Evolutionary conservation across 1,140 invertebrate genomes (phyloP), one percentile per base, ranked within the genome.

Genomic region (Harpegnathos saltator): DNA sequence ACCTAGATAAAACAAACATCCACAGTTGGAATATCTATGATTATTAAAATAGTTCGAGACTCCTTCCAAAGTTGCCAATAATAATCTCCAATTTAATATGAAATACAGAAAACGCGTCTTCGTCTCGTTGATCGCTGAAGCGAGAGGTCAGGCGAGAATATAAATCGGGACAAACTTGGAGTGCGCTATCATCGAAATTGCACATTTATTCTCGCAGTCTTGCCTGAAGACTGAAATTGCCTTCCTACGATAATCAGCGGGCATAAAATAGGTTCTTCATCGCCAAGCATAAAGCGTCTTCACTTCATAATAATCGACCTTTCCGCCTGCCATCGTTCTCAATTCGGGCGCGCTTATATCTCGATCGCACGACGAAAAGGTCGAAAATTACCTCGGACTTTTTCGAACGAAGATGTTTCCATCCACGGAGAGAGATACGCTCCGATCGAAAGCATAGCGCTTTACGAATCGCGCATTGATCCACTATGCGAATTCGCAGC

Each of bases 271-370:
- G 38, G 66, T 19, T 71, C 65, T 69, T 24, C 17, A 29, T 44
- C 44, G 33, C 59, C 56, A 75, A 83, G 54, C 69, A 59, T 52
- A 63, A 83, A 80, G n/a, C 63, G 62, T 81, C 62, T 74, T 72
- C 62, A 26, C 54, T 83, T 83, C 66, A 83, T 84, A 84, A 86
- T 86, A 81, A 86, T 84, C 69, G 74, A 62, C 48, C 59, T 80
- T 65, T 71, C 68, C 72, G 44, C 69, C n/a, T n/a, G 17, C 15
- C 11, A 24, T 15, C 56, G n/a, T 71, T 73, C 54, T 44, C 26
- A 58, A 82, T 62, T 73, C 22, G 78, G 38, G 26, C 50, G 26
- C 44, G 75, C 22, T 59, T 50, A 17, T 69, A 50, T 68, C 22
- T 9, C 65, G 48, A 68, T 68, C 24, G 48, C 50, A 3, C 56